Evolutionary conservation across 2,113 vertebrate genomes (phyloP), one percentile per base, ranked within the genome.

Genomic region (Limnothrissa miodon): DNA sequence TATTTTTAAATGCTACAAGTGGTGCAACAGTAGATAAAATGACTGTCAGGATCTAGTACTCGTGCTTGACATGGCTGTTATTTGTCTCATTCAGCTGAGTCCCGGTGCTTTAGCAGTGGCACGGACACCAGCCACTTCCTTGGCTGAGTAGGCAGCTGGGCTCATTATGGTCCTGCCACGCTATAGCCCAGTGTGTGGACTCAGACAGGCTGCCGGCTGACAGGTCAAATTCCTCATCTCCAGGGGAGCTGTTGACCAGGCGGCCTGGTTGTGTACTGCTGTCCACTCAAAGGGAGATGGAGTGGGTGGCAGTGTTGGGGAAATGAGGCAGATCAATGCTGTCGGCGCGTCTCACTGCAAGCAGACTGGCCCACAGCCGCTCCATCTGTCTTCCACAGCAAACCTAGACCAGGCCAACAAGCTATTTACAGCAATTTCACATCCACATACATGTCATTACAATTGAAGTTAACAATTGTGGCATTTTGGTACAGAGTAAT

Each of bases 201-300:
- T 91, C 87, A 86, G 87, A 87, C 83, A 90, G 87, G 89, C 85
- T 86, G 86, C 84, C 82, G 87, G 87, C 86, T 88, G 87, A 92
- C 89, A 86, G 85, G 11, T 45, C 81, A 82, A 23, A 90, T 88
- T 87, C 82, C 85, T 87, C 85, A 78, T 85, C 82, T 56, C 81
- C 84, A 84, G 66, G 87, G 88, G 53, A 85, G 87, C 88, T 83
- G 74, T 45, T 86, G 84, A 89, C 84, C 80, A 82, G 42, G 23
- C 82, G 80, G 66, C 21, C 74, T 46, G 46, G 56, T 83, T 86
- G 85, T 78, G 48, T 80, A 59, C 11, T 25, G 29, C 53, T 78
- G 13, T 78, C 62, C 62, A 78, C n/a, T 82, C 79, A 21, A 86
- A 86, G 87, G 88, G 78, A 88, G 83, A 83, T 84, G 29, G 78